These are phyloP conservation scores for Halictus rubicundus DNA, from an alignment of 1,140 invertebrate species.

Conservation along the genomic window DNA sequence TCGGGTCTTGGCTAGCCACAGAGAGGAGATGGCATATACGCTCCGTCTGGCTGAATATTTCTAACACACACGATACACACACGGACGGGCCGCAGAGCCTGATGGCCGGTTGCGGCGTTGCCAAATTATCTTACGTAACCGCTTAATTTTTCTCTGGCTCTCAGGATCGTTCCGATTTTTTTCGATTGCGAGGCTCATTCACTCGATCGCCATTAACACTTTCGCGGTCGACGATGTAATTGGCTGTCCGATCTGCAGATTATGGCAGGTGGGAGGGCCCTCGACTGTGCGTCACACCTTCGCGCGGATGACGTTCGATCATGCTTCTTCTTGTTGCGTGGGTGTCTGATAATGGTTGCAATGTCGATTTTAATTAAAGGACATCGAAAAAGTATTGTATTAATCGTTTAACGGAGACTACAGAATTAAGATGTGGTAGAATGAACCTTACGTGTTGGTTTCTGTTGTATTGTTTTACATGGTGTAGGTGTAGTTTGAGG, in stretches of 20 bases:
- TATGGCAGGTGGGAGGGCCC: neutral
- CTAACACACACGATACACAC: slow-evolving; percentile 64
- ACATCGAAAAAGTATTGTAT: too few relatives aligned
- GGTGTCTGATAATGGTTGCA: too few relatives aligned
- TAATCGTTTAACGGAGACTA: too few relatives aligned
- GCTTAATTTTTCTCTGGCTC: slow-evolving; percentile 60
- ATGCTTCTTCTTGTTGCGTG: too few relatives aligned
- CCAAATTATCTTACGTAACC: slow-evolving; percentile 76
- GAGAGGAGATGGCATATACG: slow-evolving; percentile 66
- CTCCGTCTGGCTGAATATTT: slow-evolving; percentile 67
- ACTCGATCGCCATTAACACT: neutral
- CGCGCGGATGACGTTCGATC: neutral
- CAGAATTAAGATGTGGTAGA: too few relatives aligned
- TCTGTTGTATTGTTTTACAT: too few relatives aligned
- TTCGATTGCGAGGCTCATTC: neutral
- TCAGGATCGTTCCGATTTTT: neutral
- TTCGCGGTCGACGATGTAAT: neutral
- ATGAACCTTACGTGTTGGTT: too few relatives aligned
- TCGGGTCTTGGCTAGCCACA: slow-evolving; percentile 60
- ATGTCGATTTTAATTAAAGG: too few relatives aligned
- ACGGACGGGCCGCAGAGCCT: slow-evolving; percentile 35
- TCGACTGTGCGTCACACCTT: neutral
- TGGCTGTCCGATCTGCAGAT: neutral
- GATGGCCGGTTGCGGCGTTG: slow-evolving; percentile 75
- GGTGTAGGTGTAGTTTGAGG: too few relatives aligned